phyloP scores from a whole-genome alignment of 2,113 vertebrate species.

The Pelodiscus sinensis region DNA sequence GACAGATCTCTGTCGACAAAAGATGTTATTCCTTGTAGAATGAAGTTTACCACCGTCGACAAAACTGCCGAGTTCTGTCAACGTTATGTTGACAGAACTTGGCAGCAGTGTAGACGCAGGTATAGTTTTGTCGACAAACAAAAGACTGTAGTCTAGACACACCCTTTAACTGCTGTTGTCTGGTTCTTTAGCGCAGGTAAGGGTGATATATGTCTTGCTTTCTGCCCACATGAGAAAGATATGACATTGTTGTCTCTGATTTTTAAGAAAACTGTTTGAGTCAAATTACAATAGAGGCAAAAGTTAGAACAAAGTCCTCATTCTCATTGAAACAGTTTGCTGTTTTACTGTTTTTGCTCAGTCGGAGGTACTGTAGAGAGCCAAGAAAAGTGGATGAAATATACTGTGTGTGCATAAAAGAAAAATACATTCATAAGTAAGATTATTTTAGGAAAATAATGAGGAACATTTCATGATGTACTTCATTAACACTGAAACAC shows the following conservation, averaged over 20 bases:
- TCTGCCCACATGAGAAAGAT: conserved; percentile 12
- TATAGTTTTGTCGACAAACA: no score
- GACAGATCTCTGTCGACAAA: no score
- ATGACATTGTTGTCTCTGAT: conserved; percentile 24
- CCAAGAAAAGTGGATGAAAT: conserved; percentile 32
- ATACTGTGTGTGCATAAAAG: conserved; percentile 29
- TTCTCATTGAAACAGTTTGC: conserved; percentile 38
- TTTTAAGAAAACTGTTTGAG: conserved; percentile 34
- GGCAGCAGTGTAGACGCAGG: no score
- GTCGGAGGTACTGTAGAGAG: conserved; percentile 24
- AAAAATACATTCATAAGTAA: conserved; percentile 54
- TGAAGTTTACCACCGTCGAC: no score
- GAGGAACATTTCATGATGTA: conserved; percentile 30
- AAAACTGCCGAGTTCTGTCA: no score
- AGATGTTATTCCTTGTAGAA: no score
- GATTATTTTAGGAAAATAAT: conserved; percentile 73
- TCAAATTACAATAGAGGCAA: conserved; percentile 15
- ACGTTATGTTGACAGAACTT: no score
- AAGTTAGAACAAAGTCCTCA: conserved; percentile 46
- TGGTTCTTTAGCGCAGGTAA: conserved; percentile 44
- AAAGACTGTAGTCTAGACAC: no score
- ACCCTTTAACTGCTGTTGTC: background rate
- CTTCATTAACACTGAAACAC: conserved; percentile 64
- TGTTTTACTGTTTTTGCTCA: conserved; percentile 27
- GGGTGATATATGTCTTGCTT: conserved; percentile 9